Evolutionary conservation across 2,888 invertebrate species (phyloP).

Genomic region (Parnassius orleans): DNA sequence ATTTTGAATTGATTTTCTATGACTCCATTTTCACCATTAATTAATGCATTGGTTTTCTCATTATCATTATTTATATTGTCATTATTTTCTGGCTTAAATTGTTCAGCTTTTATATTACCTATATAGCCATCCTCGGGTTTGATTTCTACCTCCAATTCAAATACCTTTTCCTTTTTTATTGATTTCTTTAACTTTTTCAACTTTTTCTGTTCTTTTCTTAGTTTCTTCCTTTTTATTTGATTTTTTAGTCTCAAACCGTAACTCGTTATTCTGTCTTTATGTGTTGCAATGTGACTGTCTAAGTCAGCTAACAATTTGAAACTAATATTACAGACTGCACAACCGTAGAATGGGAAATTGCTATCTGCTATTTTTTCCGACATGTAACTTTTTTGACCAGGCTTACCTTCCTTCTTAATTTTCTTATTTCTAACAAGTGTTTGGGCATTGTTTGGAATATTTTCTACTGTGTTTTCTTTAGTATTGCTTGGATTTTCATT

Average conservation of each 20-base stretch:
- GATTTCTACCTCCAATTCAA: slow-evolving; percentile 49
- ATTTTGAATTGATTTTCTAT: not conserved
- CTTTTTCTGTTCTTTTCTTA: slow-evolving; percentile 57
- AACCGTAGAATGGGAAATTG: slow-evolving; percentile 65
- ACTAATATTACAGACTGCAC: slow-evolving; percentile 63
- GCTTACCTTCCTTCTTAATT: slow-evolving; percentile 34
- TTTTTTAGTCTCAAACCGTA: slow-evolving; percentile 64
- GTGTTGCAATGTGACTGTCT: slow-evolving; percentile 60
- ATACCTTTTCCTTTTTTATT: slow-evolving; percentile 40
- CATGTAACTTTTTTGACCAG: slow-evolving; percentile 51
- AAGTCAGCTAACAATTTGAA: slow-evolving; percentile 51
- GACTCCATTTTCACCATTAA: not conserved
- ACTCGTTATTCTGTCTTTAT: slow-evolving; percentile 65
- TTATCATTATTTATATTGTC: slow-evolving; percentile 14
- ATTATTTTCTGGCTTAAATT: slow-evolving; percentile 32
- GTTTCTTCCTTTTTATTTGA: slow-evolving; percentile 53
- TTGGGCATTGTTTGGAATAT: slow-evolving; percentile 35
- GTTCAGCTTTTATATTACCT: slow-evolving; percentile 54
- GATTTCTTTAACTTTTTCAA: slow-evolving; percentile 46
- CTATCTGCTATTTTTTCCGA: slow-evolving; percentile 63
- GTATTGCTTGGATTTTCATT: slow-evolving; percentile 12
- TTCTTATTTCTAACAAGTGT: slow-evolving; percentile 36
- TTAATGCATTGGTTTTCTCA: not conserved
- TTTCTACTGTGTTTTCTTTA: slow-evolving; percentile 25
- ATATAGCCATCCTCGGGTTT: slow-evolving; percentile 73